A percentile compares a stretch with the other conserved stretches of the same genome.
Conservation (phyloP, 2,888 invertebrate genomes). For the Hipparchia sbordonii region DNA sequence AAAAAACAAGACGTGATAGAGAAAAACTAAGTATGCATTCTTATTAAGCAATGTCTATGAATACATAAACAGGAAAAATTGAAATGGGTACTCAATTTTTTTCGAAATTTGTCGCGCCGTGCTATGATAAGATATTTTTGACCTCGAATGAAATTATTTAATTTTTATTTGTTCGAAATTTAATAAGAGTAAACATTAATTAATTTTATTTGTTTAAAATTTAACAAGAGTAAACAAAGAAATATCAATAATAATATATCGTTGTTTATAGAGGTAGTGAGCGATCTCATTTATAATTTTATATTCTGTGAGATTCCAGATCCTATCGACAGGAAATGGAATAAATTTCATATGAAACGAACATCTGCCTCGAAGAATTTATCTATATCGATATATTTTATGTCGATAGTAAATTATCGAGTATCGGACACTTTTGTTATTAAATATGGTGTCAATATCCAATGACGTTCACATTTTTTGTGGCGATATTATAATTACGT, state of each 20-base stretch:
- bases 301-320: slow-evolving; percentile 46
- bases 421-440: slow-evolving; percentile 21
- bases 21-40: too few relatives aligned
- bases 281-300: slow-evolving; percentile 45
- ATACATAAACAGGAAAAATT: too few relatives aligned
- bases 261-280: slow-evolving; percentile 27
- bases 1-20: too few relatives aligned
- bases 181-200: neutral
- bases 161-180: neutral
- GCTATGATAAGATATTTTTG: too few relatives aligned
- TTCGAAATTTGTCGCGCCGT: too few relatives aligned
- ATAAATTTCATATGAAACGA: slow-evolving; percentile 46
- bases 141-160: neutral
- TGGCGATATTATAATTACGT: neutral
- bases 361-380: slow-evolving; percentile 40
- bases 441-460: slow-evolving; percentile 18
- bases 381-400: slow-evolving; percentile 36
- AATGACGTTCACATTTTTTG: neutral
- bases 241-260: neutral
- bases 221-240: neutral
- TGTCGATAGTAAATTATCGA: slow-evolving; percentile 23
- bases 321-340: slow-evolving; percentile 48
- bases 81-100: too few relatives aligned
- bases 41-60: too few relatives aligned
- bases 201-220: neutral